Evolutionary conservation across 2,113 vertebrate genomes (phyloP).

Genomic region (Craseonycteris thonglongyai): DNA sequence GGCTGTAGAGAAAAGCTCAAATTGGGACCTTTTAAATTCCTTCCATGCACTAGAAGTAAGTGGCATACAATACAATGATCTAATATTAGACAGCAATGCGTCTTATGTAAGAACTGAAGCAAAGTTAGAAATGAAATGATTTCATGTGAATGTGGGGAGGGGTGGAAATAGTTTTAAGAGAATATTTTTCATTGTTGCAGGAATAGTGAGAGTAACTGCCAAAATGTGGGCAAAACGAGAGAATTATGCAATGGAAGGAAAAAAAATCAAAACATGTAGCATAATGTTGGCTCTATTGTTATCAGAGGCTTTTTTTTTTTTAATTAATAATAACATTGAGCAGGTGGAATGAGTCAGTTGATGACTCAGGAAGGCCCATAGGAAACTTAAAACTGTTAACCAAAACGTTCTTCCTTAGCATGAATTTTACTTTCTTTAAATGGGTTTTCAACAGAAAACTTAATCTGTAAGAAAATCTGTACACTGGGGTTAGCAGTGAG

Average conservation of each 20-base stretch:
- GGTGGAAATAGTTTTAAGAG: slow-evolving; percentile 55
- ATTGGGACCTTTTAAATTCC: neutral
- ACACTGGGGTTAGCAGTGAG: neutral
- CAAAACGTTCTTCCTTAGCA: neutral
- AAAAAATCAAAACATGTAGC: slow-evolving; percentile 25
- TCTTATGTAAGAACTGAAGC: slow-evolving; percentile 45
- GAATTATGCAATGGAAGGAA: slow-evolving; percentile 45
- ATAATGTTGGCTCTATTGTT: slow-evolving; percentile 26
- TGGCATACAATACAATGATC: neutral
- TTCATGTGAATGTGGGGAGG: slow-evolving; percentile 38
- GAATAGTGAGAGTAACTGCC: slow-evolving; percentile 49
- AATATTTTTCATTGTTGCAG: slow-evolving; percentile 39
- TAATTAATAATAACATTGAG: slow-evolving; percentile 53
- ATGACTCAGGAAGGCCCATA: slow-evolving; percentile 71
- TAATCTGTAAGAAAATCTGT: neutral
- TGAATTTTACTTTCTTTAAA: slow-evolving; percentile 43
- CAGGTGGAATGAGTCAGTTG: slow-evolving; percentile 67
- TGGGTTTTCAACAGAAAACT: slow-evolving; percentile 2
- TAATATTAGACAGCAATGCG: slow-evolving; percentile 25
- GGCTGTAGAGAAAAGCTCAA: neutral
- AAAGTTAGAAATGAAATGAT: slow-evolving; percentile 40
- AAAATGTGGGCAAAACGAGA: slow-evolving; percentile 45
- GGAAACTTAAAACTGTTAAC: slow-evolving; percentile 56
- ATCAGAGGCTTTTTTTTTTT: neutral
- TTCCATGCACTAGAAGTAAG: neutral